These are phyloP conservation scores for Apteryx owenii DNA, from an alignment of 2,113 vertebrate genomes.

Conservation along the genomic window DNA sequence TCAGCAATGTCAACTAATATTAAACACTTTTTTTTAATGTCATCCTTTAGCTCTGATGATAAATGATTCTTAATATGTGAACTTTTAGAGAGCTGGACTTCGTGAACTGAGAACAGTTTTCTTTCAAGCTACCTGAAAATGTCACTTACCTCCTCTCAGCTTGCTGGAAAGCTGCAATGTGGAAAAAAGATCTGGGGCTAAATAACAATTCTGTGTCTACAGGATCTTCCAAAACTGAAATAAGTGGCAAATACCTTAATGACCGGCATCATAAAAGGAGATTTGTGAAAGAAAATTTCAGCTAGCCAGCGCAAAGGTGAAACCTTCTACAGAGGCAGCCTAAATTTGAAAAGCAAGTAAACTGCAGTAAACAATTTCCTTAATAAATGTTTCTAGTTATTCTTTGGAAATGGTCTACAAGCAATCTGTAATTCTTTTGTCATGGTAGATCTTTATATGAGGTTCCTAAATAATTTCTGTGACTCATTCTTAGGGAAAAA, in stretches of 20 bases:
- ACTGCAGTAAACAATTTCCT: background rate
- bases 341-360: background rate
- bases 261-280: background rate
- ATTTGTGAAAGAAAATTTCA: background rate
- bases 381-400: background rate
- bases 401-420: background rate
- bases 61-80: background rate
- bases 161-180: background rate
- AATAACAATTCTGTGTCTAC: background rate
- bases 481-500: background rate
- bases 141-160: background rate
- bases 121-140: slow-evolving; percentile 6
- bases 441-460: background rate
- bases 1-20: background rate
- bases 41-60: background rate
- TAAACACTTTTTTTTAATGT: background rate
- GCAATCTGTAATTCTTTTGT: background rate
- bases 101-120: background rate
- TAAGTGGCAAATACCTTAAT: background rate
- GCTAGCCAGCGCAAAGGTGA: background rate
- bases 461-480: background rate
- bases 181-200: background rate
- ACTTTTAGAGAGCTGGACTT: background rate
- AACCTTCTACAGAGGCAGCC: background rate
- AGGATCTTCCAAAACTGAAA: background rate